Percentiles rank a stretch among this genome's conserved stretches.
Evolutionary conservation across 2,797 vertebrate genomes (phyloP).

Genomic region (Clarias laeviceps): DNA sequence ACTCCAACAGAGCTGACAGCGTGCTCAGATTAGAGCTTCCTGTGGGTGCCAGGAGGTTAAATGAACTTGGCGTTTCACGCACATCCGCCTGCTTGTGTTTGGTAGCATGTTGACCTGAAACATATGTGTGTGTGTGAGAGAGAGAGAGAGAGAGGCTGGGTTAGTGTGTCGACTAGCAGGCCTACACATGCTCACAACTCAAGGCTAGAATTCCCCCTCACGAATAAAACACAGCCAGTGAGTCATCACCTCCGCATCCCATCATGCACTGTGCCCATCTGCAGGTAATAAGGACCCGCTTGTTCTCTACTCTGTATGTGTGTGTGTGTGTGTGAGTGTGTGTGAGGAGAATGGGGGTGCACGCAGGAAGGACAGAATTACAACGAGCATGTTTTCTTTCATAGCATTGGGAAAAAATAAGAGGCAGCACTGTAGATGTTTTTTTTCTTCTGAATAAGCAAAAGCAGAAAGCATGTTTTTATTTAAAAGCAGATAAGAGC

Average conservation of each 20-base stretch:
- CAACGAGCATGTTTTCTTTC: conserved; percentile 34
- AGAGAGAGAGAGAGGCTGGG: conserved; percentile 17
- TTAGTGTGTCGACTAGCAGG: conserved; percentile 52
- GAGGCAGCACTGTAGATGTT: conserved; percentile 16
- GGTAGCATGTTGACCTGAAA: conserved; percentile 14
- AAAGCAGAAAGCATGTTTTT: conserved; percentile 4
- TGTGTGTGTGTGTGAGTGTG: conserved; percentile 11
- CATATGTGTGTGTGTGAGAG: conserved; percentile 8
- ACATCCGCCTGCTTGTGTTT: conserved; percentile 14
- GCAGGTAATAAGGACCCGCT: conserved; percentile 61
- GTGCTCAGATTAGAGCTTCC: conserved; percentile 1
- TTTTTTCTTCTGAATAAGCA: conserved; percentile 28
- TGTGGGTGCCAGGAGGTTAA: conserved; percentile 16
- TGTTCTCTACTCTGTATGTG: conserved; percentile 49
- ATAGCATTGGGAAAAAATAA: conserved; percentile 14
- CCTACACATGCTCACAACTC: conserved; percentile 53
- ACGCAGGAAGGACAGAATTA: conserved; percentile 45
- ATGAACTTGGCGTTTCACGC: conserved; percentile 1
- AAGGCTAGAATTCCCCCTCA: conserved; percentile 52
- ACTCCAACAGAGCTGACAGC: not conserved
- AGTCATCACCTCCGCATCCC: conserved; percentile 57
- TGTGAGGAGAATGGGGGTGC: conserved; percentile 17
- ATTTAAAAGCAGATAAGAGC: conserved; percentile 24
- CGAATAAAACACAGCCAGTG: conserved; percentile 49
- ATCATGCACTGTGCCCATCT: conserved; percentile 52